Evolutionary conservation across 2,113 vertebrate genomes (phyloP).

Genomic region (Leucopsar rothschildi): DNA sequence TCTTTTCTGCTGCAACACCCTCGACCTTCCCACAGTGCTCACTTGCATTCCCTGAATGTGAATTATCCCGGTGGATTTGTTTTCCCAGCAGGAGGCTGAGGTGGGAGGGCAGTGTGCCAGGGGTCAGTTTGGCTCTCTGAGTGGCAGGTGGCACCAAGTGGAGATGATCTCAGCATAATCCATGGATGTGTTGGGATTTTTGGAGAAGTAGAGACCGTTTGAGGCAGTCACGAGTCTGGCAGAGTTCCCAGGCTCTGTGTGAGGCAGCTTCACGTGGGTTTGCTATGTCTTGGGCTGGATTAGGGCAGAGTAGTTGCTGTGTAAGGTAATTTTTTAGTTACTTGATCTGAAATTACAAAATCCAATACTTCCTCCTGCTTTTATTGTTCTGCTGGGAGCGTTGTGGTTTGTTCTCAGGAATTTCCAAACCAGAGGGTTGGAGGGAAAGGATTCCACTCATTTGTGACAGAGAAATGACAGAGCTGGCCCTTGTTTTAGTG

Average conservation of each 20-base stretch:
- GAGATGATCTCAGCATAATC: background rate
- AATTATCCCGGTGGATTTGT: background rate
- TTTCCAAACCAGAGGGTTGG: background rate
- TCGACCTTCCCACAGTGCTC: background rate
- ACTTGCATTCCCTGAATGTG: background rate
- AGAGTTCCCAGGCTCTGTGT: background rate
- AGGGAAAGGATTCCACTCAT: accelerated
- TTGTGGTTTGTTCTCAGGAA: background rate
- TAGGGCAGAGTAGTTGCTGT: background rate
- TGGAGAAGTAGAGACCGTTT: background rate
- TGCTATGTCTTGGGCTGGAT: background rate
- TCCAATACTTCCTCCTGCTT: background rate
- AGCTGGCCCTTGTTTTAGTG: background rate
- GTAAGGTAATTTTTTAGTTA: background rate
- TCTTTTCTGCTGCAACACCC: background rate
- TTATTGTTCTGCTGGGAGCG: background rate
- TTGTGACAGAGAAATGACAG: background rate
- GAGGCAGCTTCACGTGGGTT: background rate
- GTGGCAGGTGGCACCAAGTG: background rate
- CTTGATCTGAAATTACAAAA: background rate
- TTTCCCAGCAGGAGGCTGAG: background rate
- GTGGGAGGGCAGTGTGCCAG: background rate
- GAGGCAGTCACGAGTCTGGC: background rate
- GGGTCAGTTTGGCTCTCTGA: background rate
- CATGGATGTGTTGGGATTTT: background rate